phyloP scores from a whole-genome alignment of 2,888 invertebrate species.

The Yponomeuta malinellus region DNA sequence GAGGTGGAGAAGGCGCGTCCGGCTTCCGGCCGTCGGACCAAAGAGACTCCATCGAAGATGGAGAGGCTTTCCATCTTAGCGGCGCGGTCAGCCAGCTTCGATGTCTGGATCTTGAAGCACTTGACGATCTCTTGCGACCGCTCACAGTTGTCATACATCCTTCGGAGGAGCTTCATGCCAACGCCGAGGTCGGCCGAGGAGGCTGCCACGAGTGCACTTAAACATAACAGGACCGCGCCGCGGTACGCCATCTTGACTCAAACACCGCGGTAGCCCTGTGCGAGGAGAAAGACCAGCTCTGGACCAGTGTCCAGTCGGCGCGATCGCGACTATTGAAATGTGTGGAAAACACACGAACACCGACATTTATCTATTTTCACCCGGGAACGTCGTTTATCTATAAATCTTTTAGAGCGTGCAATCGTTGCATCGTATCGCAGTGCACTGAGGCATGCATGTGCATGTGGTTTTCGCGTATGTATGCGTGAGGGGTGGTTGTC shows the following conservation, averaged over 20 bases:
- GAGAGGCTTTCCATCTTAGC: conserved; percentile 77
- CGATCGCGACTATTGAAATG: conserved; percentile 70
- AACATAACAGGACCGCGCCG: conserved; percentile 57
- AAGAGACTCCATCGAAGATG: conserved; percentile 77
- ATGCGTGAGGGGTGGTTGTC: conserved; percentile 18
- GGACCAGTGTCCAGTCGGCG: conserved; percentile 56
- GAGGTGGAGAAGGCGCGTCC: conserved; percentile 67
- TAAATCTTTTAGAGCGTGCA: conserved; percentile 77
- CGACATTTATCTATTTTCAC: conserved; percentile 75
- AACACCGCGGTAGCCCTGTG: conserved; percentile 30
- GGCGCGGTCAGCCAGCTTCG: conserved; percentile 79
- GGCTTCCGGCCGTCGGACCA: conserved; percentile 67
- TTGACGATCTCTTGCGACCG: conserved; percentile 78
- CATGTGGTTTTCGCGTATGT: conserved; percentile 37
- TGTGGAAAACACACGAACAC: conserved; percentile 66
- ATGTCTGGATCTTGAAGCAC: conserved; percentile 83
- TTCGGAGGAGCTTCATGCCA: conserved; percentile 67
- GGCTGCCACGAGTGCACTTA: conserved; percentile 43
- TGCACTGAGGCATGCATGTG: conserved; percentile 65
- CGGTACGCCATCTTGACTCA: conserved; percentile 54
- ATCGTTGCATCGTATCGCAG: conserved; percentile 70
- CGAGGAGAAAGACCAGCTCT: conserved; percentile 24
- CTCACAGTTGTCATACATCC: conserved; percentile 78
- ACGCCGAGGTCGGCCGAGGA: conserved; percentile 57
- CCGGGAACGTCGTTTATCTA: conserved; percentile 75